Evolutionary conservation across 2,797 vertebrate species (phyloP).

Genomic region (Mareca penelope): DNA sequence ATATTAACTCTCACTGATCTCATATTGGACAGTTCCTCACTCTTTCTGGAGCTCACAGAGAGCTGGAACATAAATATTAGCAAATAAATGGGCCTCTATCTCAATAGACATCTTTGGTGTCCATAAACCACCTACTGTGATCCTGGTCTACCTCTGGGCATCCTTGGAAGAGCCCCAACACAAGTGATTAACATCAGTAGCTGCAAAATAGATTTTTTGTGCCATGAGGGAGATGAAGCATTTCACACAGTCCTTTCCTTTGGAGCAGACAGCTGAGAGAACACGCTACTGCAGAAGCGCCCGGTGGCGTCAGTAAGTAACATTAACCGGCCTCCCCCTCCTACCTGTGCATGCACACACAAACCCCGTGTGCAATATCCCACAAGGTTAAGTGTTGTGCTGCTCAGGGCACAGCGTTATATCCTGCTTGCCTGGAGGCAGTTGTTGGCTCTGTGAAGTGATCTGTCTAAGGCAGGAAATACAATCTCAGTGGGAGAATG

Average conservation of each 20-base stretch:
- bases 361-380: slow-evolving; percentile 29
- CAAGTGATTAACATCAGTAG: neutral
- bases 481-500: neutral
- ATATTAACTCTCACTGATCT: neutral
- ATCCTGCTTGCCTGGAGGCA: slow-evolving; percentile 45
- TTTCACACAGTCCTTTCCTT: neutral
- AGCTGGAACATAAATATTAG: neutral
- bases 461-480: slow-evolving; percentile 9
- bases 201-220: neutral
- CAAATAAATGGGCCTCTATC: neutral
- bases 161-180: neutral
- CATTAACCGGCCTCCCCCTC: neutral
- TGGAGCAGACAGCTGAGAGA: neutral
- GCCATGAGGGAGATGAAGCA: accelerated
- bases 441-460: slow-evolving; percentile 50
- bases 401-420: neutral
- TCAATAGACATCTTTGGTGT: neutral
- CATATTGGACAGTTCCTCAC: neutral
- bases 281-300: accelerated
- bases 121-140: neutral
- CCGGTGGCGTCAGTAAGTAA: neutral
- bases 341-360: neutral
- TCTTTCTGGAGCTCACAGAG: neutral
- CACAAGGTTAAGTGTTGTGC: slow-evolving; percentile 44
- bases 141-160: neutral